Evolutionary conservation across 1,140 invertebrate species (phyloP).

Genomic region (Ditylenchus dipsaci): DNA sequence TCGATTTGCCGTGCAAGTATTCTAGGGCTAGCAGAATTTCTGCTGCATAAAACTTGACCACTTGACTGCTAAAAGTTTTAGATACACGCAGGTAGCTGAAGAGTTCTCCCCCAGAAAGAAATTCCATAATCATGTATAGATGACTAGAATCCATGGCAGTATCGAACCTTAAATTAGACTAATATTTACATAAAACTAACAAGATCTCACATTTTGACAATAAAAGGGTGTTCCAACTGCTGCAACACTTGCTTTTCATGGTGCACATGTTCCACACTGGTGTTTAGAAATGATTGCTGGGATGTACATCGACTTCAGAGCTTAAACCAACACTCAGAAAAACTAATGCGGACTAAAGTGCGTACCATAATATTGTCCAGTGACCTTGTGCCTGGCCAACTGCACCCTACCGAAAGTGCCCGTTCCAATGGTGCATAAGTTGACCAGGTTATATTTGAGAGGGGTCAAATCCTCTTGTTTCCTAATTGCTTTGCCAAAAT

Average conservation of each 20-base stretch:
- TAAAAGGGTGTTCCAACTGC: constrained; percentile 51
- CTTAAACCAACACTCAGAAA: not conserved
- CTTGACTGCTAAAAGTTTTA: constrained; percentile 78
- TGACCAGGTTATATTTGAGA: constrained; percentile 3
- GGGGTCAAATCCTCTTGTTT: not conserved
- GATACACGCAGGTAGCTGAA: constrained; percentile 88
- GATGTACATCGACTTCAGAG: constrained; percentile 51
- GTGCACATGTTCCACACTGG: constrained; percentile 54
- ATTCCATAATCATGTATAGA: constrained; percentile 89
- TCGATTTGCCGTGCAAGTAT: constrained; percentile 80
- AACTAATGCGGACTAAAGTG: too few relatives aligned
- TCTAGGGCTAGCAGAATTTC: constrained; percentile 89
- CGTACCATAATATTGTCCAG: constrained; percentile 42
- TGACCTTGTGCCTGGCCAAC: constrained; percentile 44
- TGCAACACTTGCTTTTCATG: constrained; percentile 50
- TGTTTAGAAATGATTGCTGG: constrained; percentile 44
- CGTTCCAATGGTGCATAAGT: constrained; percentile 27
- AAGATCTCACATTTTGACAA: constrained; percentile 53
- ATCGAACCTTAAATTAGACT: constrained; percentile 74
- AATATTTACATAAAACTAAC: constrained; percentile 2
- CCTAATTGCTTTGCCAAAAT: not conserved
- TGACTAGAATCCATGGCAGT: constrained; percentile 78
- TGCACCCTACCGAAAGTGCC: constrained; percentile 55
- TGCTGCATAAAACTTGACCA: constrained; percentile 84
- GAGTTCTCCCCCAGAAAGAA: constrained; percentile 85